phyloP scores from a whole-genome alignment of 2,888 invertebrate species.

The Cremastinae sp. region DNA sequence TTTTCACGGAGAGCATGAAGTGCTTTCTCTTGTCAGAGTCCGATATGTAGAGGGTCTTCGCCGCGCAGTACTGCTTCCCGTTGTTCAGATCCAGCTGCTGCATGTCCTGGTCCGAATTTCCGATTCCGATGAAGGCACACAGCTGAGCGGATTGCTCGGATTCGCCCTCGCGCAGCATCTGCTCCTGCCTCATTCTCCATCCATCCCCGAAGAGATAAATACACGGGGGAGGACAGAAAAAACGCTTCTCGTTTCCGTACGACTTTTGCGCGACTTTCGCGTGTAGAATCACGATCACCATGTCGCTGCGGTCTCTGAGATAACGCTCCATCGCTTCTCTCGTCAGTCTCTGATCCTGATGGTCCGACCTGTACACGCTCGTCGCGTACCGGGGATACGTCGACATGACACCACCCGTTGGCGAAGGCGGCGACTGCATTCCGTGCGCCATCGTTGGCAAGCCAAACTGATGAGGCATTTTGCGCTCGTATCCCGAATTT shows the following conservation, averaged over 20 bases:
- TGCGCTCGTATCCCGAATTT: slow-evolving; percentile 66
- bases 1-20: slow-evolving; percentile 99
- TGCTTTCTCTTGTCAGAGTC: slow-evolving; percentile 99
- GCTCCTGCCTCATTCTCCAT: slow-evolving; percentile 97
- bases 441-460: slow-evolving; percentile 86
- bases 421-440: slow-evolving; percentile 91
- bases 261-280: slow-evolving; percentile 99
- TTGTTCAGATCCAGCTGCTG: slow-evolving; percentile 98
- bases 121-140: slow-evolving; percentile 99
- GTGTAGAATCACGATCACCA: slow-evolving; percentile 98
- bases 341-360: slow-evolving; percentile 91
- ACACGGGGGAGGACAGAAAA: slow-evolving; percentile 99
- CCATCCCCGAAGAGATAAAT: slow-evolving; percentile 99
- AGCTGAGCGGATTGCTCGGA: slow-evolving; percentile 94
- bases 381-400: slow-evolving; percentile 86
- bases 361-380: slow-evolving; percentile 84
- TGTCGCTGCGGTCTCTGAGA: slow-evolving; percentile 95
- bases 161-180: slow-evolving; percentile 94
- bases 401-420: slow-evolving; percentile 81
- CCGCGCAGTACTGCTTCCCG: slow-evolving; percentile 99
- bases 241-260: slow-evolving; percentile 99
- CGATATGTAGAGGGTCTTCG: slow-evolving; percentile 99
- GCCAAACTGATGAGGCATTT: slow-evolving; percentile 92
- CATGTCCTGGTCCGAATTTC: slow-evolving; percentile 99
- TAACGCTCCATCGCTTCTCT: slow-evolving; percentile 98